phyloP scores from a whole-genome alignment of 1,140 invertebrate genomes.

The Conopomorpha cramerella region DNA sequence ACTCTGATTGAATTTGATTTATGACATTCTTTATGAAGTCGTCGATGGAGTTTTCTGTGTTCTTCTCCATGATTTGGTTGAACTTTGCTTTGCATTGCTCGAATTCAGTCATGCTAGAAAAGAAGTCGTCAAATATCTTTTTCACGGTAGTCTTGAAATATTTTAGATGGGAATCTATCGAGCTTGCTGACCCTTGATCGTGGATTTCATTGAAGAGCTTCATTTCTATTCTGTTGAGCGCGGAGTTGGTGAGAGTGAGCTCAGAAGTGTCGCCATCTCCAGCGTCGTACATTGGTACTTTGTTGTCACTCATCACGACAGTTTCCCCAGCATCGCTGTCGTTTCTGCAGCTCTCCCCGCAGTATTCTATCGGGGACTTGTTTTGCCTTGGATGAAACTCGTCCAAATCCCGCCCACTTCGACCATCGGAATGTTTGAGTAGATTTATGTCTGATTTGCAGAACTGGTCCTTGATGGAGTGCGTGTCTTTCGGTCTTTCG shows the following conservation, averaged over 20 bases:
- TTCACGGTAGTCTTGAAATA: constrained; percentile 36
- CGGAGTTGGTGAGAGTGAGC: constrained; percentile 20
- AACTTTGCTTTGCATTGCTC: constrained; percentile 35
- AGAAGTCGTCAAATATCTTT: constrained; percentile 38
- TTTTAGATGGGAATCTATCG: constrained; percentile 34
- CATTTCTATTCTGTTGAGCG: constrained; percentile 28
- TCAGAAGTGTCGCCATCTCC: too few relatives aligned
- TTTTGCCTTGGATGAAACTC: too few relatives aligned
- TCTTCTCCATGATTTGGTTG: constrained; percentile 27
- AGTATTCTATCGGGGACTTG: too few relatives aligned
- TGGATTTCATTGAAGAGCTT: constrained; percentile 26
- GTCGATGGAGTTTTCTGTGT: constrained; percentile 26
- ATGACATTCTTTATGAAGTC: constrained; percentile 37
- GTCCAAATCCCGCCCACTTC: too few relatives aligned
- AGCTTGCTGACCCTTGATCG: constrained; percentile 20
- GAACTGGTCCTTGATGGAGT: too few relatives aligned
- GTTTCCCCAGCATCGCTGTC: constrained; percentile 4
- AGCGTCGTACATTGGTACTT: too few relatives aligned
- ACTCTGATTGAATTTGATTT: too few relatives aligned
- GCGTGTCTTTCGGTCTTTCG: too few relatives aligned
- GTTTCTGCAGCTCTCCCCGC: too few relatives aligned
- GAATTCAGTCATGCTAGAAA: constrained; percentile 32
- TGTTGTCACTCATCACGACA: constrained; percentile 4
- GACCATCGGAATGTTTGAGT: too few relatives aligned
- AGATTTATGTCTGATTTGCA: too few relatives aligned